A percentile compares a stretch with the other conserved stretches of the same genome.
Conservation (phyloP, 2,888 invertebrate genomes). For the Cryptosula pallasiana region DNA sequence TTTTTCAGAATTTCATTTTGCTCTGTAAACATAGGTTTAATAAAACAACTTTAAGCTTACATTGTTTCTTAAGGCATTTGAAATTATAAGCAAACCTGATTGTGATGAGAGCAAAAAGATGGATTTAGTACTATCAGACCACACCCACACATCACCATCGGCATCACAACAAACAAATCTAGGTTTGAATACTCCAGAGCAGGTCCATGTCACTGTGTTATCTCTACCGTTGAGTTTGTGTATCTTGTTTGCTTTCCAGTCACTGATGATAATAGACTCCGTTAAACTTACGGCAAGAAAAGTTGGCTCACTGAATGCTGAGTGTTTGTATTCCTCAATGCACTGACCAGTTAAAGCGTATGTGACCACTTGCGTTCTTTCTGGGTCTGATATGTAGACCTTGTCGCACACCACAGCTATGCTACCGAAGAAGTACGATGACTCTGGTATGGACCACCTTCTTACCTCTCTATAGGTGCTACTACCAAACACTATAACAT, state of each 20-base stretch:
- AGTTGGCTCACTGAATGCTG: not conserved
- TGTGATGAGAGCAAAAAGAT: not conserved
- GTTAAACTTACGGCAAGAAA: not conserved
- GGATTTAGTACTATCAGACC: not conserved
- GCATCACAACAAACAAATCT: not conserved
- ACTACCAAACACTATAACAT: too few relatives aligned
- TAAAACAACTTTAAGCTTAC: too few relatives aligned
- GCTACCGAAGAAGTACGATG: not conserved
- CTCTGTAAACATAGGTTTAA: too few relatives aligned
- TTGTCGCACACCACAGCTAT: not conserved
- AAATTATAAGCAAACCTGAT: not conserved
- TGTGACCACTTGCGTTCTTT: too few relatives aligned
- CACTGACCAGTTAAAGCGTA: too few relatives aligned
- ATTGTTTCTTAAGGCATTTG: too few relatives aligned
- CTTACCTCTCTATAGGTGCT: not conserved
- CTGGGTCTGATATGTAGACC: not conserved
- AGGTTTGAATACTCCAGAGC: not conserved
- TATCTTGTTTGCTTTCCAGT: conserved; percentile 1
- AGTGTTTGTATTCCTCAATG: too few relatives aligned
- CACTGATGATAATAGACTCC: not conserved
- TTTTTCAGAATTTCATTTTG: too few relatives aligned
- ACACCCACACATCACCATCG: not conserved
- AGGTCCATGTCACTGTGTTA: not conserved
- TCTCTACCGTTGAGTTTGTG: not conserved
- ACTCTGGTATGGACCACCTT: not conserved